Base-by-base conservation (phyloP, 2,113 vertebrate genomes). In the Oncorhynchus clarkii region DNA sequence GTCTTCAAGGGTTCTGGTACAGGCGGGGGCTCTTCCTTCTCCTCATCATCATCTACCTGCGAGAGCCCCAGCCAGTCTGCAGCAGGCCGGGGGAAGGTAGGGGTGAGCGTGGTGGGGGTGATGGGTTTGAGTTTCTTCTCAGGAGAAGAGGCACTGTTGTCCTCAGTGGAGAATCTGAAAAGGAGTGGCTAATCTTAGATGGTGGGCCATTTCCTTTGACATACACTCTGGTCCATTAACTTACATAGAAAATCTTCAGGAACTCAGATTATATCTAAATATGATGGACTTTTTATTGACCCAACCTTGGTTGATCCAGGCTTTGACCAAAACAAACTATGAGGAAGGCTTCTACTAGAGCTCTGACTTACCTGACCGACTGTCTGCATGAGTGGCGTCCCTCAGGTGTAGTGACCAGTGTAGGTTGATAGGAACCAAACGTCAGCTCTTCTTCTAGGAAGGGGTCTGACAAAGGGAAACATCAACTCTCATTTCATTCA, bases 361-460 rank as follows among this genome's bases (percentile, higher is more conserved):
- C 27, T 31, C 59, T 24, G 13, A 80, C 82, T 59, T 86, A 98
- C 97, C 95, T 95, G 85, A 93, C 94, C 0, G 93, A 93, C 67
- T 92, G 95, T 69, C 93, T 87, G 49, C 92, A 94, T 2, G 92
- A 89, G 18, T 84, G 93, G 5, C 89, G 91, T 26, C 91, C 92
- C 75, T 95, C 92, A 1, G 66, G 86, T 3, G 69, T 76, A 48
- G 93, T 90, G 5, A 74, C 93, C 83, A 95, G 2, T 0, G 94
- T 94, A 70, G 97, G 97, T 85, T 95, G 94, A 79, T 97, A 96
- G 0, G 92, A 93, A 65, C 95, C 95, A 64, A 97, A 96, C 5
- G 89, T 89, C 78, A 96, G 89, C 75, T 94, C 92, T 0, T 95
- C 93, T 0, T 95, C 86, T 0, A 79, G 45, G 64, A 68, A 57